Percentiles rank a stretch among this genome's conserved stretches.
phyloP scores from a whole-genome alignment of 2,888 invertebrate species.

The Drosophila falleni region DNA sequence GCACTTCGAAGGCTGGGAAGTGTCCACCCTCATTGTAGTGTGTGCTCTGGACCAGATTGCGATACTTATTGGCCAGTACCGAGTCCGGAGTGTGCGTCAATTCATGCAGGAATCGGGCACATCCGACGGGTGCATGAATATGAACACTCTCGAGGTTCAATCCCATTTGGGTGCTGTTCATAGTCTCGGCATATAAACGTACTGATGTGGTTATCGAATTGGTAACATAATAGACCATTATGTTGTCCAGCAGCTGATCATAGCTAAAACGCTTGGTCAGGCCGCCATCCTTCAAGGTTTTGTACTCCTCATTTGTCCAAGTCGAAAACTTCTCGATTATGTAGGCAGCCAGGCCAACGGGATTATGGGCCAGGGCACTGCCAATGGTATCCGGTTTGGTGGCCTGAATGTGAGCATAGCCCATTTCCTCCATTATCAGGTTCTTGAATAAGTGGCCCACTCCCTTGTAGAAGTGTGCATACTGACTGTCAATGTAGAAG shows the following conservation, averaged over 20 bases:
- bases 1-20: conserved; percentile 93
- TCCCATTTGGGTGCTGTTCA: conserved; percentile 69
- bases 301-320: conserved; percentile 88
- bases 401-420: conserved; percentile 91
- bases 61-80: conserved; percentile 87
- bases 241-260: conserved; percentile 88
- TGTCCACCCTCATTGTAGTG: conserved; percentile 91
- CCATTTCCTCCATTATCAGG: conserved; percentile 85
- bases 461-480: conserved; percentile 86
- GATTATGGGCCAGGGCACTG: conserved; percentile 85
- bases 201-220: conserved; percentile 90
- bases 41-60: conserved; percentile 89
- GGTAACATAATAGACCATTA: conserved; percentile 93
- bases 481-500: conserved; percentile 86
- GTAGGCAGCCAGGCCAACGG: conserved; percentile 94
- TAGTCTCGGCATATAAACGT: conserved; percentile 89
- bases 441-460: conserved; percentile 60
- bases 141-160: conserved; percentile 86
- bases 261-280: conserved; percentile 87
- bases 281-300: conserved; percentile 88
- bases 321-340: conserved; percentile 94
- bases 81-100: conserved; percentile 87
- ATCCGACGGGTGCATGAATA: conserved; percentile 89
- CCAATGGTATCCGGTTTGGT: conserved; percentile 96
- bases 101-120: conserved; percentile 91